Base-by-base conservation (phyloP, 2,797 vertebrate species). In the Myotis daubentonii region DNA sequence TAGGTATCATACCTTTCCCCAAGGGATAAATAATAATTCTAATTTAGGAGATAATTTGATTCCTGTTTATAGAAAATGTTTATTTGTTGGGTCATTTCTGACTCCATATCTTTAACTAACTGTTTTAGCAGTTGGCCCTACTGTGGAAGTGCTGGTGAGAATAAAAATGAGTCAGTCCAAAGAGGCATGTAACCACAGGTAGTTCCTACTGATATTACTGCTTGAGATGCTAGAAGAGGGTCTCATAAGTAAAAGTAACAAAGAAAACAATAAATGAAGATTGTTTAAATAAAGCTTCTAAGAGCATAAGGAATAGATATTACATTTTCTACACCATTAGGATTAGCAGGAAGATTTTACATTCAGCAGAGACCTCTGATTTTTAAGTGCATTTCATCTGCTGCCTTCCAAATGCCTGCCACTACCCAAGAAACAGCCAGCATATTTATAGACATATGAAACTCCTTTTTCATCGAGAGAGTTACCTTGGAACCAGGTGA, bases 401-500 rank as follows among this genome's bases (percentile, higher is more conserved):
- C 28, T 72, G 33, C 47, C 47, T 92, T 92, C 25, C 60, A 86
- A 87, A 70, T 12, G 66, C n/a, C 17, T 82, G 47, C 57, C 2
- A 38, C 38, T 70, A 36, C 51, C 62, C n/a, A 79, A 38, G 87
- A 96, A 91, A 93, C 15, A 88, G 10, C n/a, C 71, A 33, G 20
- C 84, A 75, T 5, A 36, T 17, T 19, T 65, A 55, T 5, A 60
- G 25, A 49, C 44, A 44, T 53, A 44, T 23, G 87, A 51, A 93
- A 82, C 12, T 80, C 71, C 25, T 17, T n/a, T 91, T 5, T 88
- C 36, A 51, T 51, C 84, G 81, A 88, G 74, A 90, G 89, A 47
- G 75, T 97, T 97, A 99, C 99, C 98, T 99, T 99, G 79, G 97
- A 97, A 91, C 99, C 99, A 65, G 96, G 83, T 17, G 86, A 71